phyloP scores from a whole-genome alignment of 2,888 invertebrate species.

The Dromius quadrimaculatus region DNA sequence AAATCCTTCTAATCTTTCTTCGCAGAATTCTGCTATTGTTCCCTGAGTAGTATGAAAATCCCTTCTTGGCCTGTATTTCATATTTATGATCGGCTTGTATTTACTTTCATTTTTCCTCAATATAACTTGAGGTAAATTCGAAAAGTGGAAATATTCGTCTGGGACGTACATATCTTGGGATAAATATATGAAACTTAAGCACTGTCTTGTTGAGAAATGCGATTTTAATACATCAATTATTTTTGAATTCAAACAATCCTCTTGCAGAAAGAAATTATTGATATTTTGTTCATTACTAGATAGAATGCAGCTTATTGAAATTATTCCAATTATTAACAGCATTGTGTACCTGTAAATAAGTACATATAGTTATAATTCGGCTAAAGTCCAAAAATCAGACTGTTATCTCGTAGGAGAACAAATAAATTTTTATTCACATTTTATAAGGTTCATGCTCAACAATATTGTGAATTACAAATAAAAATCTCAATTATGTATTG shows the following conservation, averaged over 20 bases:
- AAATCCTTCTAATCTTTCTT: slow-evolving; percentile 26
- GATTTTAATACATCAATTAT: slow-evolving; percentile 7
- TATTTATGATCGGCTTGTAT: neutral
- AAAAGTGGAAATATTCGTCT: slow-evolving; percentile 8
- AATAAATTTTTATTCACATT: too few species aligned
- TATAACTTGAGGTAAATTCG: slow-evolving; percentile 19
- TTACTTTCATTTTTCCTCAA: neutral
- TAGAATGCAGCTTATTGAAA: neutral
- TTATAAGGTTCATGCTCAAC: too few species aligned
- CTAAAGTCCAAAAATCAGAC: too few species aligned
- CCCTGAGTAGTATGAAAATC: slow-evolving; percentile 16
- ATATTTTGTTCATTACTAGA: slow-evolving; percentile 1
- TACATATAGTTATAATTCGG: too few species aligned
- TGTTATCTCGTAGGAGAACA: too few species aligned
- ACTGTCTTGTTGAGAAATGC: slow-evolving; percentile 8
- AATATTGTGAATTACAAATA: too few species aligned
- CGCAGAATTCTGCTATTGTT: slow-evolving; percentile 20
- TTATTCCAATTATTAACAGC: neutral
- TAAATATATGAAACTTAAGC: slow-evolving; percentile 30
- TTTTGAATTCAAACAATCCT: slow-evolving; percentile 10
- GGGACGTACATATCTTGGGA: slow-evolving; percentile 10
- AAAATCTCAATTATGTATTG: too few species aligned
- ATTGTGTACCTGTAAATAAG: neutral
- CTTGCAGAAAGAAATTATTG: neutral
- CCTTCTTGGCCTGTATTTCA: slow-evolving; percentile 17